These are phyloP conservation scores for Cordylochernes scorpioides DNA, from an alignment of 2,888 invertebrate genomes.

Conservation along the genomic window DNA sequence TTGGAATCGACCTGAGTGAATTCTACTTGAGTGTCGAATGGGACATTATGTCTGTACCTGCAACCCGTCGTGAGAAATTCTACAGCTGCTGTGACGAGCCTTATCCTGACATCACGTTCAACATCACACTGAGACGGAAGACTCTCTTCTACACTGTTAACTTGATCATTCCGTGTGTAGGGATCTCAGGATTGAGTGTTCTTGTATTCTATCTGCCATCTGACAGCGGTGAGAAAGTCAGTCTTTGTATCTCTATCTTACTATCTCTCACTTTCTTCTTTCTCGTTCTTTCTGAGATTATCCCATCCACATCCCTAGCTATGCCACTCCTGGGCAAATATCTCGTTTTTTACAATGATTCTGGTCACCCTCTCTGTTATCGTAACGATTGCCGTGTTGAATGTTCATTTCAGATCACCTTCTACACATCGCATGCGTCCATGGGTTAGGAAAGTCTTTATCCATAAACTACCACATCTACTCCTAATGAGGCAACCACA, in stretches of 20 bases:
- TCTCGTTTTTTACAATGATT: slow-evolving; percentile 62
- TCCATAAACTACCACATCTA: slow-evolving; percentile 52
- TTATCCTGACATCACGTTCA: slow-evolving; percentile 93
- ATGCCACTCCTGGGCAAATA: slow-evolving; percentile 68
- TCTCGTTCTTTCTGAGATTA: slow-evolving; percentile 73
- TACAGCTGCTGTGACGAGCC: slow-evolving; percentile 88
- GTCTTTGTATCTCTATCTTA: slow-evolving; percentile 73
- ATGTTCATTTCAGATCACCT: slow-evolving; percentile 76
- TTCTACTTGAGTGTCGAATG: slow-evolving; percentile 29
- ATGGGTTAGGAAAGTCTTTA: slow-evolving; percentile 66
- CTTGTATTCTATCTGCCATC: slow-evolving; percentile 90
- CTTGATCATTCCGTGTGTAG: slow-evolving; percentile 81
- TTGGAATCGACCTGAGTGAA: slow-evolving; percentile 27
- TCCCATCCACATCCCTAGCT: slow-evolving; percentile 70
- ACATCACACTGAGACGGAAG: slow-evolving; percentile 73
- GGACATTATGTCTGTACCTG: slow-evolving; percentile 74
- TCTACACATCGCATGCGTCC: slow-evolving; percentile 87
- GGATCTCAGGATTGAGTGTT: slow-evolving; percentile 81
- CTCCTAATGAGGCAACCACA: slow-evolving; percentile 68
- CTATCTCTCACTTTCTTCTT: slow-evolving; percentile 87
- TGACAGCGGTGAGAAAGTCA: slow-evolving; percentile 93
- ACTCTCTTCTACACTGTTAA: slow-evolving; percentile 92
- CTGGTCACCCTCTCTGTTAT: slow-evolving; percentile 67
- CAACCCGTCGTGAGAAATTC: slow-evolving; percentile 62
- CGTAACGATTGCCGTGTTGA: slow-evolving; percentile 66